phyloP scores from a whole-genome alignment of 1,140 invertebrate species.

The Pollicipes pollicipes region DNA sequence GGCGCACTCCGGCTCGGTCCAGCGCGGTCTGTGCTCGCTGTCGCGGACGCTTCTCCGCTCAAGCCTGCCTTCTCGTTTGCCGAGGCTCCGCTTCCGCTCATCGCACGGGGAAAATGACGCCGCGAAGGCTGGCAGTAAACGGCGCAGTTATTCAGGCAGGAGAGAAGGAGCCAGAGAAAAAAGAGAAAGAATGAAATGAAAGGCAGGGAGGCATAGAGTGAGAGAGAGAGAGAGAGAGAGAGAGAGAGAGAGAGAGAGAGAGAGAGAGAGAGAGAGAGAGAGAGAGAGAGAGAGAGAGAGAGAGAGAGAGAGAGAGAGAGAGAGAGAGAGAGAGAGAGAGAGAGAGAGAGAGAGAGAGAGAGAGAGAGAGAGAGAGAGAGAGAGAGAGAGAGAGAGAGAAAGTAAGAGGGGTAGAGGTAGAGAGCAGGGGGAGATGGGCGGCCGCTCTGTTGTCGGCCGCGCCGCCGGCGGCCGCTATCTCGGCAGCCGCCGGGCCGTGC shows the following conservation, averaged over 20 bases:
- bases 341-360: background rate
- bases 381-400: background rate
- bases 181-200: background rate
- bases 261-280: no score
- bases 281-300: conserved; percentile 1
- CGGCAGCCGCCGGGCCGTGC: no score
- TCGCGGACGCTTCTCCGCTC: no score
- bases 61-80: no score
- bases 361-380: conserved; percentile 1
- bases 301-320: no score
- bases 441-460: background rate
- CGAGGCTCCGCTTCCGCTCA: background rate
- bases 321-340: no score
- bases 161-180: no score
- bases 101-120: background rate
- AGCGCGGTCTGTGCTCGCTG: no score
- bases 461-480: no score
- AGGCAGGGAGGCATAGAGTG: background rate
- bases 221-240: conserved; percentile 1
- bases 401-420: background rate
- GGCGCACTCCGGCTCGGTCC: no score
- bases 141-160: background rate
- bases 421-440: no score
- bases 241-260: background rate
- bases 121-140: background rate